Evolutionary conservation across 2,797 vertebrate genomes (phyloP).

Genomic region (Agapornis canus): DNA sequence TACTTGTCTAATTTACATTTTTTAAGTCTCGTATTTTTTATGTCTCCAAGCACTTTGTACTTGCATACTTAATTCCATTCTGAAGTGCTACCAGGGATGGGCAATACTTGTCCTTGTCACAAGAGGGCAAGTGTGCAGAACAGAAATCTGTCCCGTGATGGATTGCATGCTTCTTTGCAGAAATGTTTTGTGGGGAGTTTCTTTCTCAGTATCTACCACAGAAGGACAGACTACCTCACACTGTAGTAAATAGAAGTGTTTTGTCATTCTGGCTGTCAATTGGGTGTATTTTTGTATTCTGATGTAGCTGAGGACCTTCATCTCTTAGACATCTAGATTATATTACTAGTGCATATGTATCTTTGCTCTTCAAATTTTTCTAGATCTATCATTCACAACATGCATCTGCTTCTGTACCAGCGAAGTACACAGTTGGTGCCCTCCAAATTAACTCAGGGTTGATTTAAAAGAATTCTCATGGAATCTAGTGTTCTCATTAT

Average conservation of each 20-base stretch:
- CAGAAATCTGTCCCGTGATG: not conserved
- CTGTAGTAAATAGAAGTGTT: slow-evolving; percentile 7
- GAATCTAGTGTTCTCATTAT: slow-evolving; percentile 3
- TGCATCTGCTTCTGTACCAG: not conserved
- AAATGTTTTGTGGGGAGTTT: not conserved
- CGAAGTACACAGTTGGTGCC: not conserved
- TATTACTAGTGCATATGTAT: not conserved
- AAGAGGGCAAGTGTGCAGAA: not conserved
- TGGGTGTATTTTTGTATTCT: slow-evolving; percentile 10
- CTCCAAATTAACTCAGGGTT: slow-evolving; percentile 11
- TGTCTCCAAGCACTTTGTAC: not conserved
- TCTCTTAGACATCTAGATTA: not conserved
- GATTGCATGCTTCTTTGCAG: not conserved
- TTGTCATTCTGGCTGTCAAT: slow-evolving; percentile 18
- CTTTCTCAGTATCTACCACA: not conserved
- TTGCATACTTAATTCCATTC: not conserved
- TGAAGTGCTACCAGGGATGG: not conserved
- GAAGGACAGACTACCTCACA: not conserved
- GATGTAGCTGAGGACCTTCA: slow-evolving; percentile 10
- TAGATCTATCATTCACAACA: not conserved
- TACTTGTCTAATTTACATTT: not conserved
- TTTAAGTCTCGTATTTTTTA: not conserved
- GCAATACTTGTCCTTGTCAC: not conserved
- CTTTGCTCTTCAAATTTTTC: slow-evolving; percentile 25
- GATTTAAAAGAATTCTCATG: slow-evolving; percentile 2